Conservation (phyloP, 1,140 invertebrate species). For the Ceratosolen fusciceps region DNA sequence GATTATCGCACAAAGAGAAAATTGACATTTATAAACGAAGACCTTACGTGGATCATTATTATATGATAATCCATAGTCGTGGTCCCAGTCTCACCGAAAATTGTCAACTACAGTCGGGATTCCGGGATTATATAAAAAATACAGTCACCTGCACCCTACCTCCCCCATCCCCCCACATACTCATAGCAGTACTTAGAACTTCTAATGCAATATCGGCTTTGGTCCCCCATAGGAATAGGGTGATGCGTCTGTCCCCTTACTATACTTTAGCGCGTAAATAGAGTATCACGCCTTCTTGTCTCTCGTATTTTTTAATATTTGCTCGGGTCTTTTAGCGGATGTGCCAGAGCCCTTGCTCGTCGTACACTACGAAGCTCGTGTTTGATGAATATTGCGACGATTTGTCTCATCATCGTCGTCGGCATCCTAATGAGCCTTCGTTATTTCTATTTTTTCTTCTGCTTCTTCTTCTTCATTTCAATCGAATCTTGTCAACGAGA, state of each 20-base stretch:
- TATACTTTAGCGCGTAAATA: neutral
- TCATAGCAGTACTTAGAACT: neutral
- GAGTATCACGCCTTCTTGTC: neutral
- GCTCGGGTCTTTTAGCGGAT: neutral
- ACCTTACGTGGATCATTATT: no score
- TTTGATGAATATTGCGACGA: neutral
- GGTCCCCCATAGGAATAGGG: neutral
- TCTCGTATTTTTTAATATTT: slow-evolving; percentile 4
- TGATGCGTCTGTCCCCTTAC: neutral
- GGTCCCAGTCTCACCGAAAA: no score
- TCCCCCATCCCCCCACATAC: neutral
- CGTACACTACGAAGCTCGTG: neutral
- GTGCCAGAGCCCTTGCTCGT: neutral
- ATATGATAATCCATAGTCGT: no score
- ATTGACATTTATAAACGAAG: no score
- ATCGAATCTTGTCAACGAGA: no score
- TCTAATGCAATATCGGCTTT: neutral
- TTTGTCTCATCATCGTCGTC: neutral
- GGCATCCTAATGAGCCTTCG: neutral
- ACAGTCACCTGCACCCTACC: no score
- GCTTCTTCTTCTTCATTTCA: neutral
- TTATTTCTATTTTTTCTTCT: no score
- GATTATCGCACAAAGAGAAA: no score
- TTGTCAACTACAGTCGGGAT: no score
- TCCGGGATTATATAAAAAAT: no score